Evolutionary conservation across 2,888 invertebrate species (phyloP).

Genomic region (Andrena bucephala): DNA sequence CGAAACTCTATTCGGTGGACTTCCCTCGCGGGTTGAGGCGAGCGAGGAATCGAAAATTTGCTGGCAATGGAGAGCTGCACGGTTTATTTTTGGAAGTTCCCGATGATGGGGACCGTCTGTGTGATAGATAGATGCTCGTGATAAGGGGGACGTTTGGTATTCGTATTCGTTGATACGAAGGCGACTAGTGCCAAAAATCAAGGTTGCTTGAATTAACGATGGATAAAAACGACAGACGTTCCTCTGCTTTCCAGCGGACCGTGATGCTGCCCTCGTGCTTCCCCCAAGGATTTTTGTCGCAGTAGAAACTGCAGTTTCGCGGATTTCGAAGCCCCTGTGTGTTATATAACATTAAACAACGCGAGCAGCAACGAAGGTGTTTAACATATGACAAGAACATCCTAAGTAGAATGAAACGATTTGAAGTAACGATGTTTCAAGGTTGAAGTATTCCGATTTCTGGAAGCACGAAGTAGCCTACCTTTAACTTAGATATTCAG

Average conservation of each 20-base stretch:
- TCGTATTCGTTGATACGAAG: conserved; percentile 61
- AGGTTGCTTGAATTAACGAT: conserved; percentile 71
- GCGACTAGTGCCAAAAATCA: conserved; percentile 72
- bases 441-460: too few species aligned
- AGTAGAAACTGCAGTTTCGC: conserved; percentile 23
- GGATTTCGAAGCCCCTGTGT: background rate
- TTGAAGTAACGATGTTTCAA: background rate
- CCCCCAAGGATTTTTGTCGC: background rate
- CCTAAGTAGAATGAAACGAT: background rate
- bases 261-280: conserved; percentile 40
- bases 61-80: background rate
- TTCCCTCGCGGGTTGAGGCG: background rate
- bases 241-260: conserved; percentile 38
- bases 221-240: conserved; percentile 62
- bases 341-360: too few species aligned
- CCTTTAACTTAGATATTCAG: too few species aligned
- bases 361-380: background rate
- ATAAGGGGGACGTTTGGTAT: conserved; percentile 65
- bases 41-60: background rate
- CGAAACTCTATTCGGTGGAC: background rate
- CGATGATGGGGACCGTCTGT: conserved; percentile 33
- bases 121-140: conserved; percentile 59
- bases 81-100: conserved; percentile 52
- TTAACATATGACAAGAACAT: background rate
- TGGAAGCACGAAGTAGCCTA: too few species aligned